Conservation (phyloP, 2,113 vertebrate genomes). For the Colinus virginianus region DNA sequence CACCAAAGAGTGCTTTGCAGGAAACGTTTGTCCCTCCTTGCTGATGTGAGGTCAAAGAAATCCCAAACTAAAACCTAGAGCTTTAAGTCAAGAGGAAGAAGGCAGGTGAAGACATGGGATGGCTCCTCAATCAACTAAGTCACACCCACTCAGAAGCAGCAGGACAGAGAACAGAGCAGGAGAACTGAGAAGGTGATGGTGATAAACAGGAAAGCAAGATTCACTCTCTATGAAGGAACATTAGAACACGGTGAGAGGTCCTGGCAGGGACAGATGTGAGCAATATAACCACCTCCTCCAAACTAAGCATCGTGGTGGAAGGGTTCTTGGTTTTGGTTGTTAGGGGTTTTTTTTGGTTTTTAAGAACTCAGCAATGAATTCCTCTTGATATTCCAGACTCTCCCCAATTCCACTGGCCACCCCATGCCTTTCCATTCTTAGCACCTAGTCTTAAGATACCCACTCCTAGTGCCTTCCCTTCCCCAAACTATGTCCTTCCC, state of each 20-base stretch:
- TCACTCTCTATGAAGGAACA: constrained; percentile 13
- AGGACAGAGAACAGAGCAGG: neutral
- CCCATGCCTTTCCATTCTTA: neutral
- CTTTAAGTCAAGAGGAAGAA: neutral
- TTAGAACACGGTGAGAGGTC: neutral
- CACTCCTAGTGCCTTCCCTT: neutral
- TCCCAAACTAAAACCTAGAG: neutral
- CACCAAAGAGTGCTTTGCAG: neutral
- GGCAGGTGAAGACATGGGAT: neutral
- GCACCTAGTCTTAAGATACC: neutral
- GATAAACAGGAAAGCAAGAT: neutral
- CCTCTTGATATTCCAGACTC: neutral
- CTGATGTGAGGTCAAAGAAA: neutral
- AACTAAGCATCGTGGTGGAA: neutral
- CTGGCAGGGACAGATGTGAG: neutral
- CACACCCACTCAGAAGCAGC: neutral
- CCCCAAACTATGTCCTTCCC: neutral
- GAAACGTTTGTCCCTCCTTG: neutral
- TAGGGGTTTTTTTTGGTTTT: constrained; percentile 8
- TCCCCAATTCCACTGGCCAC: neutral
- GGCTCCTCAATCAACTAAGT: neutral
- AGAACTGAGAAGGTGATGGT: neutral
- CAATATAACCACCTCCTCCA: neutral
- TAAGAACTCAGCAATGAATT: neutral
- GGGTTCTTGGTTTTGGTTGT: neutral